Conservation (phyloP, 2,113 vertebrate species). For the Carlito syrichta region DNA sequence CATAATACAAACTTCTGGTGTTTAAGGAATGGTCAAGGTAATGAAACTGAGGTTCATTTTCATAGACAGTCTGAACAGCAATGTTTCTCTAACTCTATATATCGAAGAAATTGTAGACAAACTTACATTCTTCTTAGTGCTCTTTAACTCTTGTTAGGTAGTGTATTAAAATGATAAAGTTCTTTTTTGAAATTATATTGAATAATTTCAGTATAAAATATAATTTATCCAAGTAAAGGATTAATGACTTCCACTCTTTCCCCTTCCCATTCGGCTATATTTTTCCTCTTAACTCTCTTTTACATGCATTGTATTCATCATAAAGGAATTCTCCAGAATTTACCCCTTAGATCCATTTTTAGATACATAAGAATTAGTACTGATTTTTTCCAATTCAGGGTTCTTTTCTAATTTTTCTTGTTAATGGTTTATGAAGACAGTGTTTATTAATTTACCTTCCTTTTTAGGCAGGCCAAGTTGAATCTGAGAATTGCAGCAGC, state of each 20-base stretch:
- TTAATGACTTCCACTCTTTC: not conserved
- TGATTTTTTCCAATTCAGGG: not conserved
- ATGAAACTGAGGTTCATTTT: not conserved
- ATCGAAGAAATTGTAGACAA: not conserved
- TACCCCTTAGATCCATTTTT: not conserved
- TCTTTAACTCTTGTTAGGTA: not conserved
- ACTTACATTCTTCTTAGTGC: not conserved
- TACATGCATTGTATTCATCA: not conserved
- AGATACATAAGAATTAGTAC: not conserved
- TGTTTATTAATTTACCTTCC: constrained; percentile 45
- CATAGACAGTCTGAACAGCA: not conserved
- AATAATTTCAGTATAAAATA: not conserved
- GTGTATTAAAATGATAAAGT: not conserved
- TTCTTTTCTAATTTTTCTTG: not conserved
- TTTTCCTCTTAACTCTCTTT: constrained; percentile 6
- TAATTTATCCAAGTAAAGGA: not conserved
- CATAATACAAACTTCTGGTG: not conserved
- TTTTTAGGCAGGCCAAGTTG: constrained; percentile 87
- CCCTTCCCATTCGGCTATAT: not conserved
- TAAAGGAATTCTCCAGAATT: not conserved
- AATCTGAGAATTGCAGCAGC: constrained; percentile 86
- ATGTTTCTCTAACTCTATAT: not conserved
- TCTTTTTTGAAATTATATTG: not conserved
- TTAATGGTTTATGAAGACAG: not conserved
- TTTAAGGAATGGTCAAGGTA: not conserved